phyloP scores from a whole-genome alignment of 1,140 invertebrate genomes.

The Odontomachus brunneus region DNA sequence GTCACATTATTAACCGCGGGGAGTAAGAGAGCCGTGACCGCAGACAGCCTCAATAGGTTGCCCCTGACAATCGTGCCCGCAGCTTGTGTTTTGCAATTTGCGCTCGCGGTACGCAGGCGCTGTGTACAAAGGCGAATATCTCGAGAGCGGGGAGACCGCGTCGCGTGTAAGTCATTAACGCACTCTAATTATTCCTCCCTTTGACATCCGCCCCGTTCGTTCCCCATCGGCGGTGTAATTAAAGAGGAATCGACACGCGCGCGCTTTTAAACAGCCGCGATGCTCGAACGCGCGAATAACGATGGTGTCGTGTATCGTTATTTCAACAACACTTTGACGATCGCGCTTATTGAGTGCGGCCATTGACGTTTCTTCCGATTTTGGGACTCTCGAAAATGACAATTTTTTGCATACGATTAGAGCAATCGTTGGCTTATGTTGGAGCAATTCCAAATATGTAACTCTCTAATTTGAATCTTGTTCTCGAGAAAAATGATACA shows the following conservation, averaged over 20 bases:
- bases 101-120: constrained; percentile 15
- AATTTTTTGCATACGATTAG: too few species aligned
- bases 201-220: constrained; percentile 31
- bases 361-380: too few species aligned
- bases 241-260: constrained; percentile 20
- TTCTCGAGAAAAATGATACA: too few species aligned
- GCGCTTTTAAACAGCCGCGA: not conserved
- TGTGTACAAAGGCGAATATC: constrained; percentile 44
- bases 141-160: constrained; percentile 3
- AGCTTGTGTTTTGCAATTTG: constrained; percentile 47
- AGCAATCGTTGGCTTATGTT: too few species aligned
- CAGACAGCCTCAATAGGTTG: constrained; percentile 36
- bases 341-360: too few species aligned
- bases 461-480: too few species aligned
- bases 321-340: not conserved
- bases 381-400: too few species aligned
- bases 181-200: constrained; percentile 52
- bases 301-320: constrained; percentile 11
- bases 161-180: constrained; percentile 44
- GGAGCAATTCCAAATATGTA: too few species aligned
- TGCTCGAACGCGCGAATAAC: not conserved
- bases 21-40: constrained; percentile 27
- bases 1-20: constrained; percentile 53
- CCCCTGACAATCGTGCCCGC: not conserved
- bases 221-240: constrained; percentile 38